Percentiles rank a stretch among this genome's conserved stretches.
Conservation (phyloP, 2,888 invertebrate genomes). For the Pachymerium ferrugineum region DNA sequence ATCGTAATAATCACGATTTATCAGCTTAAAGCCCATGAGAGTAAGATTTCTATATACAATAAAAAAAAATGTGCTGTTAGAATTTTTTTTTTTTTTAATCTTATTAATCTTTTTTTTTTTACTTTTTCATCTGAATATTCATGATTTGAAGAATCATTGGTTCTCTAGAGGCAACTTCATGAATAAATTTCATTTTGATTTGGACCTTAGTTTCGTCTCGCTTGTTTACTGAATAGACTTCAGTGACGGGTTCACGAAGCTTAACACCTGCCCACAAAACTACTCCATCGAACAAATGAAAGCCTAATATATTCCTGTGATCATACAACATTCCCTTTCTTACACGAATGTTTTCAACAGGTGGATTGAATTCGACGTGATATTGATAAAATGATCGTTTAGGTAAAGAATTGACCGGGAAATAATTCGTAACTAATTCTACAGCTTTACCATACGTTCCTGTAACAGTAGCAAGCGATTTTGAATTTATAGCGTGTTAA, state of each 20-base stretch:
- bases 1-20: slow-evolving; percentile 43
- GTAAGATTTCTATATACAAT: slow-evolving; percentile 41
- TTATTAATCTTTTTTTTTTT: slow-evolving; percentile 14
- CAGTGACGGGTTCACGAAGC: not conserved
- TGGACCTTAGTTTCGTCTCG: slow-evolving; percentile 39
- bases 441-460: slow-evolving; percentile 34
- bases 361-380: slow-evolving; percentile 46
- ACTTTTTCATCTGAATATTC: slow-evolving; percentile 43
- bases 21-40: slow-evolving; percentile 39
- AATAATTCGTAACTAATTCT: slow-evolving; percentile 43
- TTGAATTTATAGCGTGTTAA: not conserved
- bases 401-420: slow-evolving; percentile 43
- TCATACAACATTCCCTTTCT: slow-evolving; percentile 44
- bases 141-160: slow-evolving; percentile 42
- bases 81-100: not conserved
- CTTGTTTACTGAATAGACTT: not conserved
- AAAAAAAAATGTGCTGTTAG: not conserved
- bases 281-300: slow-evolving; percentile 39
- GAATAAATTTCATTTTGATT: slow-evolving; percentile 41
- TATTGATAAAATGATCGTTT: slow-evolving; percentile 45
- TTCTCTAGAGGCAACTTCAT: slow-evolving; percentile 41
- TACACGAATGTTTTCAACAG: slow-evolving; percentile 45
- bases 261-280: slow-evolving; percentile 17
- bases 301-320: slow-evolving; percentile 40
- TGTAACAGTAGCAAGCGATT: too few relatives aligned